Conservation (phyloP, 1,140 invertebrate genomes). For the Conus ventricosus region DNA sequence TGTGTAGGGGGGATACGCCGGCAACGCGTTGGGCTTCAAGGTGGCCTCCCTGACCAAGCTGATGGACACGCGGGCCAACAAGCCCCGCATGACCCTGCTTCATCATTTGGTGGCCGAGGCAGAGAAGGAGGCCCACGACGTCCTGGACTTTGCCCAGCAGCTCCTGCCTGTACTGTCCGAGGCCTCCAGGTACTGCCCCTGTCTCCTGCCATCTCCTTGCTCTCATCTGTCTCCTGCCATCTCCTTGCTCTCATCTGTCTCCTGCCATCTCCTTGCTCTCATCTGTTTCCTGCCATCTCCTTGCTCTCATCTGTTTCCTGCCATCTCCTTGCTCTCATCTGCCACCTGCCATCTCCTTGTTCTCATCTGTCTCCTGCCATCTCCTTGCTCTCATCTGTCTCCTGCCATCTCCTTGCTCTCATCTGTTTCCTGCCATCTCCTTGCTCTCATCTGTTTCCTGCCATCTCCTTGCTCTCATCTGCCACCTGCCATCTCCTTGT, state of each 20-base stretch:
- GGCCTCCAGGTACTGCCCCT: slow-evolving; percentile 53
- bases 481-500: no score
- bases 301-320: background rate
- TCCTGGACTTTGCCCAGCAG: slow-evolving; percentile 65
- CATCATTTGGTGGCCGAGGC: slow-evolving; percentile 87
- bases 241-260: background rate
- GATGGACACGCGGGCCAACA: slow-evolving; percentile 96
- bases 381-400: no score
- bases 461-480: no score
- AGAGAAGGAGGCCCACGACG: slow-evolving; percentile 63
- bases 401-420: no score
- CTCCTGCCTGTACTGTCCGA: slow-evolving; percentile 56
- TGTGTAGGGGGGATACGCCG: slow-evolving; percentile 94
- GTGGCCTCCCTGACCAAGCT: slow-evolving; percentile 95
- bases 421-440: no score
- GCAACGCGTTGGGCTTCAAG: slow-evolving; percentile 96
- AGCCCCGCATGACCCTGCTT: slow-evolving; percentile 96
- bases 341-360: background rate
- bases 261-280: background rate
- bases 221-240: background rate
- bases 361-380: background rate
- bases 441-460: no score
- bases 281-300: background rate
- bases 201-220: background rate
- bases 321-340: background rate